These are phyloP conservation scores for human DNA, from an alignment of 2,113 vertebrate species.

Conservation along the genomic window GRCh38 chr2:167773501-167774000, in stretches of 20 bases:
- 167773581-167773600: neutral
- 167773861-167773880: neutral
- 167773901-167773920: neutral
- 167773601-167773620: neutral
- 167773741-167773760: neutral
- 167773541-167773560: neutral
- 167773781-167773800: neutral
- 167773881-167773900: neutral
- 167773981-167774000: slow-evolving; percentile 20
- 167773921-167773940: neutral
- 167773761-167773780: neutral
- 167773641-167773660: neutral
- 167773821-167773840: neutral
- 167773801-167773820: neutral
- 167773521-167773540: neutral
- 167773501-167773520: neutral
- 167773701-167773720: neutral
- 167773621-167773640: neutral
- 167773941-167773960: neutral
- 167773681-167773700: neutral
- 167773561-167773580: neutral
- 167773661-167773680: neutral
- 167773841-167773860: neutral
- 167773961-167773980: neutral
- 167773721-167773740: neutral